These are phyloP conservation scores for Epiblema foenella DNA, from an alignment of 2,888 invertebrate genomes.

Conservation along the genomic window DNA sequence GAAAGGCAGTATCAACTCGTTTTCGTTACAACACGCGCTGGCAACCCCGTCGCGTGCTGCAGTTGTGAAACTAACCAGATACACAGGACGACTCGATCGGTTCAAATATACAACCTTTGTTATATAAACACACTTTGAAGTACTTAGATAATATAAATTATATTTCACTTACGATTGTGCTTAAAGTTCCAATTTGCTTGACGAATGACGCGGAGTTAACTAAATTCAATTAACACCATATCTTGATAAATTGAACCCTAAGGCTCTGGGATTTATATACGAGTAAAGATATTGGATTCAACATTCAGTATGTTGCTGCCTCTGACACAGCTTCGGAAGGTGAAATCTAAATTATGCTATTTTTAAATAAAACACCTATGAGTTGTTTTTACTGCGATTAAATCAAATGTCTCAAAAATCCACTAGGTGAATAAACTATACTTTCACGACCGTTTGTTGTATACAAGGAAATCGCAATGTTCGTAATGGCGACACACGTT, in stretches of 20 bases:
- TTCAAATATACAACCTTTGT: constrained; percentile 19
- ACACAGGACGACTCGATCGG: constrained; percentile 9
- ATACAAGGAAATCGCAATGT: constrained; percentile 15
- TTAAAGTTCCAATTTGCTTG: too few species aligned
- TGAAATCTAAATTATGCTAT: too few species aligned
- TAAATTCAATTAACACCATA: not conserved
- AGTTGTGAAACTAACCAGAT: constrained; percentile 39
- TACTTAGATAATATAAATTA: not conserved
- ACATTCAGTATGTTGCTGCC: too few species aligned
- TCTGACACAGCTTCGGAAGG: too few species aligned
- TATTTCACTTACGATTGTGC: not conserved
- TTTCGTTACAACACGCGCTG: constrained; percentile 31
- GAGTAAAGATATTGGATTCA: too few species aligned
- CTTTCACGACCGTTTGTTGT: not conserved
- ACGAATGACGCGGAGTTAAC: too few species aligned
- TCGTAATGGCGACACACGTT: constrained; percentile 1
- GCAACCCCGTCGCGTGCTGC: constrained; percentile 21
- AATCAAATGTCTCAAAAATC: not conserved
- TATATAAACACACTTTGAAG: not conserved
- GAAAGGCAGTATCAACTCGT: constrained; percentile 38
- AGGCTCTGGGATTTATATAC: too few species aligned
- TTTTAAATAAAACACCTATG: not conserved
- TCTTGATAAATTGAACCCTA: not conserved
- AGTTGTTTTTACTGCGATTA: not conserved
- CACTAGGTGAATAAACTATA: not conserved